Percentiles rank a stretch among this genome's conserved stretches.
phyloP scores from a whole-genome alignment of 2,113 vertebrate genomes.

The Numenius arquata region DNA sequence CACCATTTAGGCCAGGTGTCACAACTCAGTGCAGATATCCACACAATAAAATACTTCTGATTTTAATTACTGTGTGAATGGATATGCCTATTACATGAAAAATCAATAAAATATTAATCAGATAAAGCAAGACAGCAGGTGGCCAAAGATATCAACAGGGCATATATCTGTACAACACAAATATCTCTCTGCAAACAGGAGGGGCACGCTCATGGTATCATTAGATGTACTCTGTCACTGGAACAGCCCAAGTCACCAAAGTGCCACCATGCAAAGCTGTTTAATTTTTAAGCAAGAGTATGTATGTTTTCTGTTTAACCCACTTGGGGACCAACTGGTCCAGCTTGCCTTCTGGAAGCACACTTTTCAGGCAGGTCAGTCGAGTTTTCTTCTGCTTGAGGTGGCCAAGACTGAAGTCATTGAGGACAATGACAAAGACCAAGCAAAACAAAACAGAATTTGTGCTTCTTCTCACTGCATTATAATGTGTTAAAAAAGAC shows the following conservation, averaged over 20 bases:
- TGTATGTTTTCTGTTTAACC: not conserved
- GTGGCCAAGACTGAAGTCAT: not conserved
- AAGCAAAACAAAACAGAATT: not conserved
- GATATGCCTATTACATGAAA: not conserved
- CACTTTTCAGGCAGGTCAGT: not conserved
- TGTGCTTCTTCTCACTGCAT: not conserved
- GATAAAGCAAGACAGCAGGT: not conserved
- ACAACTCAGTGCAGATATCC: not conserved
- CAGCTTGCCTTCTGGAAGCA: not conserved
- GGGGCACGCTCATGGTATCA: not conserved
- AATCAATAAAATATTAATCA: not conserved
- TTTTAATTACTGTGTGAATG: not conserved
- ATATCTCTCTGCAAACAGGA: not conserved
- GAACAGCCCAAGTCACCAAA: not conserved
- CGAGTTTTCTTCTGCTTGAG: not conserved
- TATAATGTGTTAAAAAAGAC: not conserved
- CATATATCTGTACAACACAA: not conserved
- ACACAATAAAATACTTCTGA: not conserved
- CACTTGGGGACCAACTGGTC: not conserved
- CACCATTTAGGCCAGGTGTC: not conserved
- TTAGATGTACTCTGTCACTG: not conserved
- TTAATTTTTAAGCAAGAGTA: slow-evolving; percentile 2
- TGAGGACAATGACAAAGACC: not conserved
- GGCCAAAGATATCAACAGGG: not conserved
- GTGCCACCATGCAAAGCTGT: not conserved